phyloP scores from a whole-genome alignment of 1,140 invertebrate species.

The Nylanderia fulva region DNA sequence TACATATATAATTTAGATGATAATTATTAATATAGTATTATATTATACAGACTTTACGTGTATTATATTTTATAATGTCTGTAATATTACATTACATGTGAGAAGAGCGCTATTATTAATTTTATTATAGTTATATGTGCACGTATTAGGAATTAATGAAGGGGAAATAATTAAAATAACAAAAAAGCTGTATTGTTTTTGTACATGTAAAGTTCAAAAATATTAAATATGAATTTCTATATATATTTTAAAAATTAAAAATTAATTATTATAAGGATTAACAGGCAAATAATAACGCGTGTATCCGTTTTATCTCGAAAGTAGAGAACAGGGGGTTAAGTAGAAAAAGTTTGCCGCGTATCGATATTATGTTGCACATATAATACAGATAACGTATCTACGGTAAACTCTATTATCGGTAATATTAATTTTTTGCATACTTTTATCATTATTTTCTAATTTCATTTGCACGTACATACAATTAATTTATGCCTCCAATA shows the following conservation, averaged over 20 bases:
- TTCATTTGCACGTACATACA: not conserved
- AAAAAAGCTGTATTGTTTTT: not conserved
- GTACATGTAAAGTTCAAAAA: not conserved
- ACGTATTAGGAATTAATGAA: not conserved
- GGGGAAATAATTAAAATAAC: not conserved
- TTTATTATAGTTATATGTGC: not conserved
- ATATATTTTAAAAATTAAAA: not conserved
- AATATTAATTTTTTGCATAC: not conserved
- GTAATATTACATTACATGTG: not conserved
- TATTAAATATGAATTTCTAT: not conserved
- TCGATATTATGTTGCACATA: constrained; percentile 1
- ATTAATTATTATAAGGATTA: not conserved
- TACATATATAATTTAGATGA: not conserved
- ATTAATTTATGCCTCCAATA: not conserved
- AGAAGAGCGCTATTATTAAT: not conserved
- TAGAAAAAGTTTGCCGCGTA: constrained; percentile 31
- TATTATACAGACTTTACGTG: not conserved
- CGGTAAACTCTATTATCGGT: constrained; percentile 41
- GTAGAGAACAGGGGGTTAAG: constrained; percentile 44
- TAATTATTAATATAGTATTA: not conserved
- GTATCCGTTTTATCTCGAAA: constrained; percentile 8
- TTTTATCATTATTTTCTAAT: not conserved
- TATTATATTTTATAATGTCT: no score
- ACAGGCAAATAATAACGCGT: not conserved
- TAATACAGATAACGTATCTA: constrained; percentile 27